Evolutionary conservation across 2,888 invertebrate species (phyloP).

Genomic region (Ecliptopera silaceata): DNA sequence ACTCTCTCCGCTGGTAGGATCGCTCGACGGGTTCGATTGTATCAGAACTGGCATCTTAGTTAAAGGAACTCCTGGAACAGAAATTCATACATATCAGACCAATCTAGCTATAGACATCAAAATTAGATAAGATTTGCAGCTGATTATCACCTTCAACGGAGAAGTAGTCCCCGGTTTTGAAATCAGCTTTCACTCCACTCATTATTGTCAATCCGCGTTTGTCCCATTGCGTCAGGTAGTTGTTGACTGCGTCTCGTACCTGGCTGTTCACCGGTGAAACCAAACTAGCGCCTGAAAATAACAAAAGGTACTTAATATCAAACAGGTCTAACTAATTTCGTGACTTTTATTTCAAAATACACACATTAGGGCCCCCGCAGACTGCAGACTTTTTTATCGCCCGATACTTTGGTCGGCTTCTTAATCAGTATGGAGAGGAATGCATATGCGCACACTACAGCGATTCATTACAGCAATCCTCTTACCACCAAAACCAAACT

Average conservation of each 20-base stretch:
- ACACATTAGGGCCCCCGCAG: no score
- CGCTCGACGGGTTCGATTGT: not conserved
- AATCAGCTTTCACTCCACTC: conserved; percentile 3
- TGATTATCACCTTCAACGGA: conserved; percentile 1
- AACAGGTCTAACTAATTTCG: no score
- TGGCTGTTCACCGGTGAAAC: conserved; percentile 7
- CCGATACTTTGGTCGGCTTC: no score
- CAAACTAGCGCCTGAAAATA: not conserved
- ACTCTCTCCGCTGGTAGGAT: not conserved
- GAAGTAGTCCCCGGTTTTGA: not conserved
- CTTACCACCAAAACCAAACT: no score
- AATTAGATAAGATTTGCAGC: no score
- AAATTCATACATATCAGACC: not conserved
- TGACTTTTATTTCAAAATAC: no score
- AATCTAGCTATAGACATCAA: no score
- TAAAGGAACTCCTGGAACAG: conserved; percentile 1
- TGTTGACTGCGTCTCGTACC: conserved; percentile 1
- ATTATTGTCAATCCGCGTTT: not conserved
- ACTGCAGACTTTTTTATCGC: no score
- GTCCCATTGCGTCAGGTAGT: not conserved
- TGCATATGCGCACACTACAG: no score
- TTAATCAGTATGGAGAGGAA: no score
- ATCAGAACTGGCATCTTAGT: not conserved
- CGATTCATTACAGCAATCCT: no score
- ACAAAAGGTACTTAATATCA: no score